These are phyloP conservation scores for Ictidomys tridecemlineatus DNA, from an alignment of 2,113 vertebrate species.

Conservation along the genomic window DNA sequence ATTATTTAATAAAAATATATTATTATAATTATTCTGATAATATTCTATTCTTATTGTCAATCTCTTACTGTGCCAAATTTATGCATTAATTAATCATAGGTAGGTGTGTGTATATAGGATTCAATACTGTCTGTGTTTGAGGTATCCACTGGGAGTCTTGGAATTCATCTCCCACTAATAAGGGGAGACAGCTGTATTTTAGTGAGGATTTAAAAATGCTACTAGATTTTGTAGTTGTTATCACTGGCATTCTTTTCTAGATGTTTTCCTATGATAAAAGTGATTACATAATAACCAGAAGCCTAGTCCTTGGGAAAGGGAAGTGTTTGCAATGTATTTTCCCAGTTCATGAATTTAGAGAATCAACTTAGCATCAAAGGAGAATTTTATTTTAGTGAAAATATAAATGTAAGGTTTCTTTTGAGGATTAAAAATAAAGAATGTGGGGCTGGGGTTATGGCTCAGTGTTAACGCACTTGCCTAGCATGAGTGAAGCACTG, in stretches of 20 bases:
- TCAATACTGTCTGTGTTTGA: neutral
- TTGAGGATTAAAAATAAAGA: neutral
- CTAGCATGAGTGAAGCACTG: too few species aligned
- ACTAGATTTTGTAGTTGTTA: neutral
- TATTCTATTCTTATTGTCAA: neutral
- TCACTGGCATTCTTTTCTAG: neutral
- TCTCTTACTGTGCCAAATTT: neutral
- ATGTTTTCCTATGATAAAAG: neutral
- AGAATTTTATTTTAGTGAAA: constrained; percentile 35
- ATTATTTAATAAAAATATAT: too few species aligned
- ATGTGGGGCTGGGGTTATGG: neutral
- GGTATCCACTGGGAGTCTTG: neutral
- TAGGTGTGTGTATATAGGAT: neutral
- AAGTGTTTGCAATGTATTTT: neutral
- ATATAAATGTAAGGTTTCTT: neutral
- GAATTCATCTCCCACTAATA: neutral
- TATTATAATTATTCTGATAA: neutral
- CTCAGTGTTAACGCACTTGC: too few species aligned
- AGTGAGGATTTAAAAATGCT: neutral
- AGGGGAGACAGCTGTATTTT: neutral
- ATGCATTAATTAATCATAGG: neutral
- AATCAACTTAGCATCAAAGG: neutral
- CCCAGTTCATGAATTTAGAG: neutral
- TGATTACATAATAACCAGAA: neutral
- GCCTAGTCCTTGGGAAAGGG: neutral